Percentiles rank a stretch among this genome's conserved stretches.
Conservation (phyloP, 2,888 invertebrate genomes). For the Barypeithes pellucidus region DNA sequence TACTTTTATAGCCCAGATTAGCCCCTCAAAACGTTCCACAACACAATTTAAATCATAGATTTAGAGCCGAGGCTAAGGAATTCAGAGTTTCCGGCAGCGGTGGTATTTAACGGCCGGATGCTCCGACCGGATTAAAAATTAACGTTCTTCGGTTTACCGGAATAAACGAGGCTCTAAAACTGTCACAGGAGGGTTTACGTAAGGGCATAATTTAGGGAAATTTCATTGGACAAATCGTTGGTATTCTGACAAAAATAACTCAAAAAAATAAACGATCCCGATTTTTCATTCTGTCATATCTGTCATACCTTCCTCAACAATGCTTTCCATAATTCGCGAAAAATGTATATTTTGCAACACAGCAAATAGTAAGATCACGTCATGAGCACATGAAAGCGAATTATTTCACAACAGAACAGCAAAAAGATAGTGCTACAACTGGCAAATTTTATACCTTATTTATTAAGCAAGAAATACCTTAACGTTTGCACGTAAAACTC, state of each 20-base stretch:
- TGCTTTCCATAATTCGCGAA: no score
- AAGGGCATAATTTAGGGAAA: constrained; percentile 12
- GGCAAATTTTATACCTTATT: no score
- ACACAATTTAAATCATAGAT: constrained; percentile 16
- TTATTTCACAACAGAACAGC: no score
- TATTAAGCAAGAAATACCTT: no score
- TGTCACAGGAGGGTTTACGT: constrained; percentile 29
- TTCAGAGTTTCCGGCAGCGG: constrained; percentile 5
- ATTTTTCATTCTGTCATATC: no score
- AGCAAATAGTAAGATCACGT: no score
- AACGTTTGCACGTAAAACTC: no score
- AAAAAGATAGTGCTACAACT: no score
- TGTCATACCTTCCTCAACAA: no score
- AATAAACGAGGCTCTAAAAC: constrained; percentile 35
- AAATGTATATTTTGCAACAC: no score
- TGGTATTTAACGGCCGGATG: constrained; percentile 13
- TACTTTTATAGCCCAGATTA: not conserved
- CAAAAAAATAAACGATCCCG: not conserved
- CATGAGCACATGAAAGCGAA: no score
- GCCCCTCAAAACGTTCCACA: not conserved
- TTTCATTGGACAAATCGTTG: constrained; percentile 10
- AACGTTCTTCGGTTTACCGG: constrained; percentile 22
- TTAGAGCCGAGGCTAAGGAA: constrained; percentile 10
- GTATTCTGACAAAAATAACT: not conserved
- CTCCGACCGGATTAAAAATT: constrained; percentile 35